These are phyloP conservation scores for Amiota mariae DNA, from an alignment of 2,888 invertebrate species.

Conservation along the genomic window DNA sequence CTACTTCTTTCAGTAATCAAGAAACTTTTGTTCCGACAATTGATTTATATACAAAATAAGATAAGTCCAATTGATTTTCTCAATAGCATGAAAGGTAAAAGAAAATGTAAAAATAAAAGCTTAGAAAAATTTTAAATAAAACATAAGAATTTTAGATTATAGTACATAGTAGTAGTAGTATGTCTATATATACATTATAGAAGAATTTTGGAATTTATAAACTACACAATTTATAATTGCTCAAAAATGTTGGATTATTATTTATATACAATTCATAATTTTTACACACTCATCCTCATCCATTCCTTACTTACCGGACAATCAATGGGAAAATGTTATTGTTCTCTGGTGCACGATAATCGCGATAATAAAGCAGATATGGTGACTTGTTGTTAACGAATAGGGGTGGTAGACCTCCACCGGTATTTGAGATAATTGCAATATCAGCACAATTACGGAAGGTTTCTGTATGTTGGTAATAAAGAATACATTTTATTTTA, in stretches of 20 bases:
- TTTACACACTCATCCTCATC: not conserved
- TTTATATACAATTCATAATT: too few species aligned
- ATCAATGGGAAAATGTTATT: conserved; percentile 83
- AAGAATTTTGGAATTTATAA: too few species aligned
- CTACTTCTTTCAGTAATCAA: too few species aligned
- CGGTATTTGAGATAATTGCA: conserved; percentile 85
- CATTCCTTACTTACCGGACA: conserved; percentile 77
- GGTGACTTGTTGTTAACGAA: conserved; percentile 82
- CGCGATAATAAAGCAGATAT: conserved; percentile 84
- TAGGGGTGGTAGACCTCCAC: conserved; percentile 81
- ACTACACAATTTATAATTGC: too few species aligned
- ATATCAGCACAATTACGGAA: conserved; percentile 94
- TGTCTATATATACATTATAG: too few species aligned
- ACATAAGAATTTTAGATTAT: too few species aligned
- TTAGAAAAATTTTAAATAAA: too few species aligned
- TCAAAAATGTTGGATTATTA: too few species aligned
- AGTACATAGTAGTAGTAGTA: too few species aligned
- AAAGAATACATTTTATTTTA: not conserved
- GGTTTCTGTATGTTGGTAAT: conserved; percentile 77
- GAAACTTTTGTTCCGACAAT: too few species aligned
- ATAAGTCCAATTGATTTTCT: too few species aligned
- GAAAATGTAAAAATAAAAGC: not conserved
- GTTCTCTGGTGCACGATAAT: conserved; percentile 77
- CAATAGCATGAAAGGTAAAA: not conserved
- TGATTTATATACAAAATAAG: too few species aligned